Percentiles rank a stretch among this genome's conserved stretches.
Evolutionary conservation across 2,888 invertebrate genomes (phyloP).

Genomic region (Diarsia rubi): DNA sequence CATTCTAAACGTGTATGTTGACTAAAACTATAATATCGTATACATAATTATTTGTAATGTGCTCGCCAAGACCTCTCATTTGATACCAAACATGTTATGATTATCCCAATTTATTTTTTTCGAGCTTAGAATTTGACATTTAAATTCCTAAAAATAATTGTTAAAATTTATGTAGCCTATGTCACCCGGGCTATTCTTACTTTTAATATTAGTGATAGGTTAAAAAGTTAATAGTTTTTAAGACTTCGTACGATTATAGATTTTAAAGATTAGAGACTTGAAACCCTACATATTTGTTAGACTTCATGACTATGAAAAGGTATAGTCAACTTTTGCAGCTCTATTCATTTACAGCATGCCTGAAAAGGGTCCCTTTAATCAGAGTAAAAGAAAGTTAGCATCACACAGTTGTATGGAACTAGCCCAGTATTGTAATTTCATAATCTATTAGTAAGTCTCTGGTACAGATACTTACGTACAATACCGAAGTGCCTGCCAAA

Average conservation of each 20-base stretch:
- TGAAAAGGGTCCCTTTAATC: not conserved
- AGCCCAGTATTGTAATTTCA: slow-evolving; percentile 63
- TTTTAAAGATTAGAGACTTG: not conserved
- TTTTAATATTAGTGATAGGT: too few species aligned
- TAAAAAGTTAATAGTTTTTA: too few species aligned
- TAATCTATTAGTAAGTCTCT: slow-evolving; percentile 70
- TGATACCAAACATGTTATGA: too few species aligned
- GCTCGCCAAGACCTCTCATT: too few species aligned
- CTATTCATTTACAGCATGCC: not conserved
- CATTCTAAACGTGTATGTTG: too few species aligned
- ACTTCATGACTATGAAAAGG: not conserved
- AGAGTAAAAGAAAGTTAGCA: slow-evolving; percentile 18
- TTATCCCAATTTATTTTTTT: too few species aligned
- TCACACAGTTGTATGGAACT: slow-evolving; percentile 12
- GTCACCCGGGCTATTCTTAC: too few species aligned
- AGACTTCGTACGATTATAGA: not conserved
- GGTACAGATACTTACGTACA: slow-evolving; percentile 56
- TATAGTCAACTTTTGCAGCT: not conserved
- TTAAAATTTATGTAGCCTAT: too few species aligned
- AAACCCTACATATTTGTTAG: not conserved
- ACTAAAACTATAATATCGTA: too few species aligned
- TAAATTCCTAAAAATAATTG: too few species aligned
- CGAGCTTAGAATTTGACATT: too few species aligned
- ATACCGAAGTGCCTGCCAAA: slow-evolving; percentile 67
- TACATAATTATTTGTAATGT: too few species aligned